Evolutionary conservation across 2,797 vertebrate genomes (phyloP), one percentile per base, ranked within the genome.

Genomic region (Tauraco hartlaubi): DNA sequence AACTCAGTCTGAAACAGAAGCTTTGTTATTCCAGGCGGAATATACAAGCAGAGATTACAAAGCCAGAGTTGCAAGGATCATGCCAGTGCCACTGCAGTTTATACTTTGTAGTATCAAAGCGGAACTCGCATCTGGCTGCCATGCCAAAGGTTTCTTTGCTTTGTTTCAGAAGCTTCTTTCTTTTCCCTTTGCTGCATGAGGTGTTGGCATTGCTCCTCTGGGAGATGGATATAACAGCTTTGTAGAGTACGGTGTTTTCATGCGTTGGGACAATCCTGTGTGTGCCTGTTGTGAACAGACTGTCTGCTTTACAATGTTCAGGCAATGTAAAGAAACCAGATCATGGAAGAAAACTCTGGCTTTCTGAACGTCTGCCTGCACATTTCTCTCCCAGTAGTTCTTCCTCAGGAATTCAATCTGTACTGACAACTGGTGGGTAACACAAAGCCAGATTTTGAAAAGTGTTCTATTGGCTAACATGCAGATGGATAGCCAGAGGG

Each of bases 131-230:
- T 78, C 80, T 84, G 69, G 37, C 77, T 90, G 41, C 17, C 35
- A 15, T 44, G 62, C 31, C n/a, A 68, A 66, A 92, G 49, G 77
- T 94, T 79, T 0, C 39, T 79, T 87, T 82, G 21, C 15, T 28
- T 73, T 62, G 23, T 79, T 92, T 95, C 74, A 91, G 90, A 94
- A 77, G 31, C 35, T 80, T 43, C n/a, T 82, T 92, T 82, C 31
- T 44, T 71, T 75, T 72, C 26, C 21, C 31, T 76, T 76, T 92
- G 21, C n/a, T 73, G 43, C 12, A 8, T 9, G n/a, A 86, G 58
- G n/a, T 49, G 61, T 11, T 74, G 71, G 46, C 59, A 19, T 58
- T 72, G 69, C 58, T 75, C 20, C 9, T 43, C 15, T 55, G 63
- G 43, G 88, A 93, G 73, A 51, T 2, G 3, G 62, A 44, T 86